Evolutionary conservation across 2,888 invertebrate genomes (phyloP).

Genomic region (Andricus quercusramuli): DNA sequence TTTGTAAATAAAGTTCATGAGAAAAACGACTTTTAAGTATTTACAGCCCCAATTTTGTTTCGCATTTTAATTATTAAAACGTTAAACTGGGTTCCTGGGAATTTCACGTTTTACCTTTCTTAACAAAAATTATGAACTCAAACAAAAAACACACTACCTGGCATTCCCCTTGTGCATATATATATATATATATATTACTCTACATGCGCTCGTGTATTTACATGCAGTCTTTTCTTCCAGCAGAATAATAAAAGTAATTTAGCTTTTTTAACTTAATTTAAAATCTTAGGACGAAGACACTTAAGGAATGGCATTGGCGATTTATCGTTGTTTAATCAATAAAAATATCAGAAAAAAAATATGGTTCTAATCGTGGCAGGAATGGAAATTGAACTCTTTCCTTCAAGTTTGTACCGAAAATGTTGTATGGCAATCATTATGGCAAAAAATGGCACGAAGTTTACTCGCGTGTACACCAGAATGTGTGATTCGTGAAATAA

Average conservation of each 20-base stretch:
- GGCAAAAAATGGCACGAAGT: constrained; percentile 35
- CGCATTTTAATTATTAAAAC: too few relatives aligned
- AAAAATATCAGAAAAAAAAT: constrained; percentile 24
- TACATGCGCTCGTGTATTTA: constrained; percentile 60
- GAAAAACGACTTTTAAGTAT: too few relatives aligned
- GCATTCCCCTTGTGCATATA: constrained; percentile 42
- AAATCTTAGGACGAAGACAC: constrained; percentile 17
- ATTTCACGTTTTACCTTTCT: too few relatives aligned
- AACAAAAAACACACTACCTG: too few relatives aligned
- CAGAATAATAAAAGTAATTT: constrained; percentile 20
- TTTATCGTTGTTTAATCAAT: constrained; percentile 30
- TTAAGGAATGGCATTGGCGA: constrained; percentile 13
- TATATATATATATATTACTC: constrained; percentile 62
- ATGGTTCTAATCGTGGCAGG: neutral
- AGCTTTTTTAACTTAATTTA: neutral
- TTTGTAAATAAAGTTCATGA: too few relatives aligned
- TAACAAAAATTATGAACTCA: too few relatives aligned
- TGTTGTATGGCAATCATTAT: constrained; percentile 31
- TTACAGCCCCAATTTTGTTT: too few relatives aligned
- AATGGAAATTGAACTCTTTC: neutral
- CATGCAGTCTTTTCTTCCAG: constrained; percentile 64
- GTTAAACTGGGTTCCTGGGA: too few relatives aligned
- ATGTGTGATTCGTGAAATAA: constrained; percentile 14
- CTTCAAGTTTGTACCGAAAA: constrained; percentile 29
- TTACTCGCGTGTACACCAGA: constrained; percentile 9